A percentile compares a stretch with the other conserved stretches of the same genome.
phyloP scores from a whole-genome alignment of 2,797 vertebrate species.

The Microcaecilia unicolor region DNA sequence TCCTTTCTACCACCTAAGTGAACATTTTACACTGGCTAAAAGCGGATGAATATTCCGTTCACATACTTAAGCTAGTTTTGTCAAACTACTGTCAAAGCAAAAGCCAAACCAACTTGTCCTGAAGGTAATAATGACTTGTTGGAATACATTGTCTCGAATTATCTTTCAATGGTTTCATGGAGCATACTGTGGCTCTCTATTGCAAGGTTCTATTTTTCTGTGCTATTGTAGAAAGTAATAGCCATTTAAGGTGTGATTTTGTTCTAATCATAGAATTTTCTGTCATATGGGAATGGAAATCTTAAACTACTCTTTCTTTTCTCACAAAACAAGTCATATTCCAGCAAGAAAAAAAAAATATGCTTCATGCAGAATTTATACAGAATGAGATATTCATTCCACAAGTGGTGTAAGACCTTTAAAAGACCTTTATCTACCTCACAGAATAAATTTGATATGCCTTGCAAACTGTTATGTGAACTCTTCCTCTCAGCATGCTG shows the following conservation, averaged over 20 bases:
- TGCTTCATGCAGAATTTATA: slow-evolving; percentile 44
- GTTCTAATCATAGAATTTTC: slow-evolving; percentile 31
- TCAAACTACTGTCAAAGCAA: too few species aligned
- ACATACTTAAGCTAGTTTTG: too few species aligned
- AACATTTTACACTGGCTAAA: too few species aligned
- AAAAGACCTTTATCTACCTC: slow-evolving; percentile 56
- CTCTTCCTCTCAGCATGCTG: slow-evolving; percentile 39
- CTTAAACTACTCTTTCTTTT: slow-evolving; percentile 24
- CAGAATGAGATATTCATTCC: slow-evolving; percentile 56
- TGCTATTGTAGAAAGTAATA: slow-evolving; percentile 30
- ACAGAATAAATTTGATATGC: slow-evolving; percentile 54
- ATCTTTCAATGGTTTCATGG: slow-evolving; percentile 26
- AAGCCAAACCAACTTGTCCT: too few species aligned
- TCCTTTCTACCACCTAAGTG: too few species aligned
- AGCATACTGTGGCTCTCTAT: too few species aligned
- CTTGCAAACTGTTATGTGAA: slow-evolving; percentile 47
- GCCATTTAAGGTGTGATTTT: slow-evolving; percentile 20
- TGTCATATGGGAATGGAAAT: slow-evolving; percentile 31
- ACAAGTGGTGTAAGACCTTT: slow-evolving; percentile 59
- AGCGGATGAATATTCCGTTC: too few species aligned
- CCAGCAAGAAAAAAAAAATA: slow-evolving; percentile 23
- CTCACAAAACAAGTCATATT: slow-evolving; percentile 40
- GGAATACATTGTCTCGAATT: slow-evolving; percentile 11
- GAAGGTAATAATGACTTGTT: slow-evolving; percentile 14
- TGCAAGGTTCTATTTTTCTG: too few species aligned